Base-by-base conservation (phyloP, 2,113 vertebrate species). In the Megatriorchis doriae region DNA sequence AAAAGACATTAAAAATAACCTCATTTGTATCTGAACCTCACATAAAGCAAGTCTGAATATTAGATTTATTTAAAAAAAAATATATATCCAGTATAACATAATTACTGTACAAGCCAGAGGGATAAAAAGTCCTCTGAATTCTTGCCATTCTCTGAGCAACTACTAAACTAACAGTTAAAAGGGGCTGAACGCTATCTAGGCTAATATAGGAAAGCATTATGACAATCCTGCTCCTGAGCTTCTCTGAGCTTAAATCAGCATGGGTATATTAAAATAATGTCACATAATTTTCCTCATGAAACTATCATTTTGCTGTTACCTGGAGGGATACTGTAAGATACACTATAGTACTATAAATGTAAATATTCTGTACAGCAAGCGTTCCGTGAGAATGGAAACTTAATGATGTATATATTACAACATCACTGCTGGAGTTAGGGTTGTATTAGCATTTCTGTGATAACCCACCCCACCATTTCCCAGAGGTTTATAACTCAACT, bases 371-470 rank as follows among this genome's bases (percentile, higher is more conserved):
- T 96, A 96, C 71, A 94, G 66, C 81, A 86, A 97, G 82, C 6
- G 48, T 95, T 97, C 95, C 86, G 12, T 83, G 81, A 97, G 90
- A 97, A 97, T 78, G 81, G 93, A 90, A 95, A 91, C 83, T 96
- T 97, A 97, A 97, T 96, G 95, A 93, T 96, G 90, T 95, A 95
- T 95, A 53, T 93, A 94, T 92, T 97, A 95, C 94, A 97, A 91
- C 94, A 95, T 80, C 95, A 90, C 77, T 82, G 88, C 83, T 88
- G 88, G 94, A 96, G 91, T 93, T 85, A 66, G 62, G 65, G 11
- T 82, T 61, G 66, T 72, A 97, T 96, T 97, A 95, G 40, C 95
- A 94, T 95, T 97, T 90, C 92, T 96, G 71, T 89, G 92, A 97
- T 95, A 97, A 94, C 66, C 87, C 59, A 94, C 43, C 71, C 86